phyloP scores from a whole-genome alignment of 2,888 invertebrate genomes.

The Rotaria macrura region DNA sequence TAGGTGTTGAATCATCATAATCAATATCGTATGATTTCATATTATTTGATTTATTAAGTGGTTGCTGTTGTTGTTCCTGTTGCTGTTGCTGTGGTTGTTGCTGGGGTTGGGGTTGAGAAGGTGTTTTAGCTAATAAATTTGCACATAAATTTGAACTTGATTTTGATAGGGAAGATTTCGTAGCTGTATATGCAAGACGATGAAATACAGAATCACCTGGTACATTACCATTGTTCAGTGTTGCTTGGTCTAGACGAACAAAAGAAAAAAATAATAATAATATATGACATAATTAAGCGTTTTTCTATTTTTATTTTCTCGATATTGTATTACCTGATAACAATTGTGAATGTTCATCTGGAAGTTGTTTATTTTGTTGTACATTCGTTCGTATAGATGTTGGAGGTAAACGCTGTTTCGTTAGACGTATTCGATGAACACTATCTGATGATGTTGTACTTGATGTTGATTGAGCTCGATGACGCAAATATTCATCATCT shows the following conservation, averaged over 20 bases:
- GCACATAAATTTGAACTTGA: neutral
- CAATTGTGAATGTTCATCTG: neutral
- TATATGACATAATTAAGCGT: too few species aligned
- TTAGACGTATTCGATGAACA: neutral
- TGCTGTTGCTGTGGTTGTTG: too few species aligned
- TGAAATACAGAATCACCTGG: neutral
- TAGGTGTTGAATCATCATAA: neutral
- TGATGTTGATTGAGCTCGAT: slow-evolving; percentile 19
- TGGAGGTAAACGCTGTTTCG: neutral
- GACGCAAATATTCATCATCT: neutral
- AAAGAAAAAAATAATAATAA: neutral
- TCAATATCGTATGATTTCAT: neutral
- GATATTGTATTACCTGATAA: neutral
- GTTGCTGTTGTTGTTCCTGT: too few species aligned
- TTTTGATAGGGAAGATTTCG: neutral
- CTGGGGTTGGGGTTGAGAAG: neutral
- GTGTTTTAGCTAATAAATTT: neutral
- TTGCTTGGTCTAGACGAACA: neutral
- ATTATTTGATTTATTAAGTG: neutral
- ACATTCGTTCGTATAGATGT: neutral
- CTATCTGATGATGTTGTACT: slow-evolving; percentile 18
- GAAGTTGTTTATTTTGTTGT: neutral
- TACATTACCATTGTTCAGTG: neutral
- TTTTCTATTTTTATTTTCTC: neutral
- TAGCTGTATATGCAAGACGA: neutral